phyloP scores from a whole-genome alignment of 2,797 vertebrate genomes.

The Serranus cabrilla region DNA sequence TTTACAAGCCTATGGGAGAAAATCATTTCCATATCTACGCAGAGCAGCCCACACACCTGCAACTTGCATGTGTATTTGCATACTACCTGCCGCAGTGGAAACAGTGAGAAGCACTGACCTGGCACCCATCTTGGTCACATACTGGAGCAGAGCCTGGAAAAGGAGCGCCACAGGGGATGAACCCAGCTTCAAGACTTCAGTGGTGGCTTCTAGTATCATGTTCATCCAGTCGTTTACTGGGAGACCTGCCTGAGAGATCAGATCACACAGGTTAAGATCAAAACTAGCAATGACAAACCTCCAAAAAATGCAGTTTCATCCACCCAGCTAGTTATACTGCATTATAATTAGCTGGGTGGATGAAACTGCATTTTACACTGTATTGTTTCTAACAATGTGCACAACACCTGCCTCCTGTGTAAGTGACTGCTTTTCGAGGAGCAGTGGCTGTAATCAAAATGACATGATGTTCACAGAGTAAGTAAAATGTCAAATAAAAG shows the following conservation, averaged over 20 bases:
- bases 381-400: background rate
- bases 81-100: background rate
- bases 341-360: too few species aligned
- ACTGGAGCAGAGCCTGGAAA: slow-evolving; percentile 94
- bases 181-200: slow-evolving; percentile 92
- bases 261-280: slow-evolving; percentile 19
- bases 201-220: slow-evolving; percentile 92
- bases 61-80: slow-evolving; percentile 7
- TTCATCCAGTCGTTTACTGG: slow-evolving; percentile 90
- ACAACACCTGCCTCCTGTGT: background rate
- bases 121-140: slow-evolving; percentile 89
- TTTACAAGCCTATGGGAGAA: background rate
- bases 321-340: background rate
- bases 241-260: slow-evolving; percentile 83
- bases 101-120: slow-evolving; percentile 82
- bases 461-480: background rate
- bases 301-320: background rate
- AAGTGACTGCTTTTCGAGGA: slow-evolving; percentile 1
- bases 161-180: slow-evolving; percentile 90
- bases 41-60: background rate
- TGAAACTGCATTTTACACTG: background rate
- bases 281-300: background rate
- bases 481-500: background rate
- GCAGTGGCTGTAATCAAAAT: background rate
- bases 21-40: background rate